Evolutionary conservation across 2,888 invertebrate genomes (phyloP), one percentile per base, ranked within the genome.

Genomic region (Phyllotreta striolata): DNA sequence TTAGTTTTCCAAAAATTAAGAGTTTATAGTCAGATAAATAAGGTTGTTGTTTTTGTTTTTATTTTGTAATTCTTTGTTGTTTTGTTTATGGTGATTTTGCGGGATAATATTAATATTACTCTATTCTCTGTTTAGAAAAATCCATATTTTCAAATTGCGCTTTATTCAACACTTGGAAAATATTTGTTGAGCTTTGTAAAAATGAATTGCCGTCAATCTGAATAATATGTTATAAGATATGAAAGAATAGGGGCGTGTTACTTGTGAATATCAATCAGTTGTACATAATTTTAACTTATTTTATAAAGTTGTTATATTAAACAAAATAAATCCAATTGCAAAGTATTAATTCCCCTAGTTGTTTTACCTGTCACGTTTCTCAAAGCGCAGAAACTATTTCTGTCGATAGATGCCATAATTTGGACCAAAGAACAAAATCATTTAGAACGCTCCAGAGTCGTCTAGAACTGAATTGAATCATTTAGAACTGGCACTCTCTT

Each of bases 281-380:
- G 69, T 69, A 69, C 59, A 69, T 69, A 68, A 54, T 63, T 62
- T 69, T 65, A 66, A 62, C 57, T 66, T 66, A 63, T 69, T 69
- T 69, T 69, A 39, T 62, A 66, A 65, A 55, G 47, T 69, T 69
- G 66, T 69, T 69, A 66, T 58, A 63, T 61, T 64, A 49, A 63
- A 38, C 41, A 47, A 52, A 63, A 56, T 67, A 61, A 57, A 57
- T 39, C 8, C 39, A 52, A 52, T 52, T 57, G 13, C 13, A 38
- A 38, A 52, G n/a, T 14, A 44, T 24, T 24, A 24, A 24, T 24
- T 24, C 24, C 24, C 24, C 24, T 1, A 24, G 24, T 24, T 24
- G 24, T 24, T 24, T 24, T 24, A 24, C 2, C 1, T 4, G 24
- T 4, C 4, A 24, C 24, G 24, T 24, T 24, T 24, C 1, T 24